Base-by-base conservation (phyloP, 2,113 vertebrate genomes). In the Pollimyrus isidori region DNA sequence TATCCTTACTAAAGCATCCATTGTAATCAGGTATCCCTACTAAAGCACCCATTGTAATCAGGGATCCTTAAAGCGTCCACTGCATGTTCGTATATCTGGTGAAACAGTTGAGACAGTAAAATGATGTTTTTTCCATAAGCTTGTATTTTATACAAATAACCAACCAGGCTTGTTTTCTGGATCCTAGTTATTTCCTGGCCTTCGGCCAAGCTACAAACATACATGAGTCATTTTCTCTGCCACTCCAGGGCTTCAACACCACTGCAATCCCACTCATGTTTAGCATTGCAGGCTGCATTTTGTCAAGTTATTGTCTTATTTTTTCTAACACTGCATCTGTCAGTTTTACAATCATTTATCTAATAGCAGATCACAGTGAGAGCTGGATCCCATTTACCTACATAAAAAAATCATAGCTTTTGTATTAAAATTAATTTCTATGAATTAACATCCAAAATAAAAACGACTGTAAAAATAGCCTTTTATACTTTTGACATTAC, bases 151-250 rank as follows among this genome's bases (percentile, higher is more conserved):
- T 15, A 39, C 3, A 30, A n/a, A 42, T 39, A 30, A 30, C 88
- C 69, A 82, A 49, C 76, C 53, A 50, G 4, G 30, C 88, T 56
- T 82, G 30, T 89, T 82, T 49, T 82, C 65, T 52, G 15, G 49
- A 49, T 82, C 62, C 45, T 49, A 89, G 88, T 50, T 39, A 17
- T 56, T 80, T 23, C 19, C 49, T 83, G 88, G 35, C 53, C 39
- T 45, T 46, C 30, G n/a, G 76, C 76, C 52, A 84, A 84, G 76
- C n/a, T 58, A 89, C 88, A 58, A 39, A 58, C 23, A 58, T 89
- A 58, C 58, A 21, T 26, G 11, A 84, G 76, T 26, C 11, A 58
- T 35, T 58, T 89, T 89, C 50, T 58, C 88, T 58, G 76, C 53
- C 73, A 46, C 53, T 35, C 39, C 45, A 45, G n/a, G 88, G 21